Percentiles rank a stretch among this genome's conserved stretches.
phyloP scores from a whole-genome alignment of 2,888 invertebrate species.

The Drosophila rubida region DNA sequence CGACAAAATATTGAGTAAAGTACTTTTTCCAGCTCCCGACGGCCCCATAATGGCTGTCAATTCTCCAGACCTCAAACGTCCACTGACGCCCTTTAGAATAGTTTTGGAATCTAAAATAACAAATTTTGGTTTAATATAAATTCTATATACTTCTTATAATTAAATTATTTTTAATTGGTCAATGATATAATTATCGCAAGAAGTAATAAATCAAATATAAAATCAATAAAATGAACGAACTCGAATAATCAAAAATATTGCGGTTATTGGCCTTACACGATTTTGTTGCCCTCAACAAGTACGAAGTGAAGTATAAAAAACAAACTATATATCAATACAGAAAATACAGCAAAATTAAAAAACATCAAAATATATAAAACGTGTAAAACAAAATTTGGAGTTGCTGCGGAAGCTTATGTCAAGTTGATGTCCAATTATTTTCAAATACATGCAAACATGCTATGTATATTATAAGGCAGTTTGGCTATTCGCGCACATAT shows the following conservation, averaged over 20 bases:
- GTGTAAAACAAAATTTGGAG: no score
- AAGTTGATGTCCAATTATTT: background rate
- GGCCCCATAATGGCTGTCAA: slow-evolving; percentile 99
- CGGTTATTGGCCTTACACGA: slow-evolving; percentile 46
- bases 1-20: slow-evolving; percentile 96
- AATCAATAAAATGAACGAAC: slow-evolving; percentile 28
- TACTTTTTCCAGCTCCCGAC: slow-evolving; percentile 97
- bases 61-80: slow-evolving; percentile 94
- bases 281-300: slow-evolving; percentile 42
- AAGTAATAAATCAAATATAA: slow-evolving; percentile 23
- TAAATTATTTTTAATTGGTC: no score
- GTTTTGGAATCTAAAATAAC: slow-evolving; percentile 91
- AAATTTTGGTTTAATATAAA: background rate
- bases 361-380: background rate
- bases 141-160: background rate
- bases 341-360: background rate
- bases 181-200: no score
- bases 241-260: slow-evolving; percentile 22
- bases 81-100: slow-evolving; percentile 95
- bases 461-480: background rate
- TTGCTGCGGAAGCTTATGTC: background rate
- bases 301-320: slow-evolving; percentile 13
- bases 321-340: slow-evolving; percentile 1
- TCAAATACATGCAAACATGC: no score
- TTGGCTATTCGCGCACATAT: background rate